These are phyloP conservation scores for Prunella fulvescens DNA, from an alignment of 2,113 vertebrate species.

Conservation along the genomic window DNA sequence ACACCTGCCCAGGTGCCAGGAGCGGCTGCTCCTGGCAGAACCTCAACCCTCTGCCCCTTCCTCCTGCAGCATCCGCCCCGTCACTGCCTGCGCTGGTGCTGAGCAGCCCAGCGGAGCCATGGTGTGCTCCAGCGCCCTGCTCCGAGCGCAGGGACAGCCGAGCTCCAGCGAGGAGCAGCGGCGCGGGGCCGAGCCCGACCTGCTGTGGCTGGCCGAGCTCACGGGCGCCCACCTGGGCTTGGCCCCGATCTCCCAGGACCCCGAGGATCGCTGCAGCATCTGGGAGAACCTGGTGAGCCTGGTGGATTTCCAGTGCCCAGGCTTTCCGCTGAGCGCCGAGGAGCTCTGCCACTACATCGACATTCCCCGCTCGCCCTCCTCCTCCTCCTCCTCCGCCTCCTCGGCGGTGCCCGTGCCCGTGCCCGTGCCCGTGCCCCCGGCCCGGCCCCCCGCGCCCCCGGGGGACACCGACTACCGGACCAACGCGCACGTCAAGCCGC, in stretches of 20 bases:
- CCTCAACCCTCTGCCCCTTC: not conserved
- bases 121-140: not conserved
- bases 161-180: not conserved
- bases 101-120: not conserved
- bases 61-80: not conserved
- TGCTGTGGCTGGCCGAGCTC: constrained; percentile 91
- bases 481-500: constrained; percentile 82
- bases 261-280: constrained; percentile 69
- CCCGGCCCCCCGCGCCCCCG: constrained; percentile 67
- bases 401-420: not conserved
- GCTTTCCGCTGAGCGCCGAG: constrained; percentile 83
- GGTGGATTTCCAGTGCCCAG: constrained; percentile 62
- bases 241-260: constrained; percentile 52
- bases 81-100: too few species aligned
- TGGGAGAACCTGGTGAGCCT: not conserved
- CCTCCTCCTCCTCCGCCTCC: constrained; percentile 60
- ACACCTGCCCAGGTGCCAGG: rapidly evolving
- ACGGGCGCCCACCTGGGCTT: constrained; percentile 77
- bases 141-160: rapidly evolving
- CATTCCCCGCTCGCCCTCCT: constrained; percentile 80
- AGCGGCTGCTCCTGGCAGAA: not conserved
- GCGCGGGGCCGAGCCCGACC: constrained; percentile 85
- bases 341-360: constrained; percentile 78
- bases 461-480: constrained; percentile 87
- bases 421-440: constrained; percentile 13